Evolutionary conservation across 2,113 vertebrate species (phyloP).

Genomic region (Zosterops borbonicus): DNA sequence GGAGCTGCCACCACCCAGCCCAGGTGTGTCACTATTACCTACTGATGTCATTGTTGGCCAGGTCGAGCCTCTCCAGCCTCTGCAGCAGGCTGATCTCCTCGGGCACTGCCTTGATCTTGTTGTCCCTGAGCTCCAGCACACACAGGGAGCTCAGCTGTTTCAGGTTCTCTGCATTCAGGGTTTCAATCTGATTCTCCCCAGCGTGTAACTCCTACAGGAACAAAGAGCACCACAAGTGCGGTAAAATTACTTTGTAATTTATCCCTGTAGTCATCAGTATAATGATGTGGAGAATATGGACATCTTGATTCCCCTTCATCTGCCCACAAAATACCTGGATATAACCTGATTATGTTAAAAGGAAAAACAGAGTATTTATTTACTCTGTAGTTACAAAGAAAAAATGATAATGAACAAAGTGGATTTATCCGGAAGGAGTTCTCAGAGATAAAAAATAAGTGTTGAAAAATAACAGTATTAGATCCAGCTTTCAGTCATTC

Average conservation of each 20-base stretch:
- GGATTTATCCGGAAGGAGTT: not conserved
- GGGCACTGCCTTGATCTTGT: slow-evolving; percentile 88
- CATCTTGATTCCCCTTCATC: not conserved
- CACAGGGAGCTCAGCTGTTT: slow-evolving; percentile 81
- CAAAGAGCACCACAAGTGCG: not conserved
- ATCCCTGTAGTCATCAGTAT: not conserved
- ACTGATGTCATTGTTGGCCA: slow-evolving; percentile 92
- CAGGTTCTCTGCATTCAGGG: slow-evolving; percentile 80
- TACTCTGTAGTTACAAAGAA: not conserved
- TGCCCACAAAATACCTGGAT: not conserved
- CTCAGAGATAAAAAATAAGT: not conserved
- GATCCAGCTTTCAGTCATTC: not conserved
- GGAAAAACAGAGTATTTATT: not conserved
- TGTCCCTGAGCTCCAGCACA: slow-evolving; percentile 91
- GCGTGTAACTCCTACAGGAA: slow-evolving; percentile 85
- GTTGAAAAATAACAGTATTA: not conserved
- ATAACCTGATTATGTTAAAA: not conserved
- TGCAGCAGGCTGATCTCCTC: slow-evolving; percentile 83
- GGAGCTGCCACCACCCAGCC: not conserved
- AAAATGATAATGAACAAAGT: not conserved
- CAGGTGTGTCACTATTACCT: slow-evolving; percentile 74
- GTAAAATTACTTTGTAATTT: not conserved
- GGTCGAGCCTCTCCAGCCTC: slow-evolving; percentile 88
- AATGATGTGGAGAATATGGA: not conserved
- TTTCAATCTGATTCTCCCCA: slow-evolving; percentile 92